Percentiles rank a stretch among this genome's conserved stretches.
phyloP scores from a whole-genome alignment of 2,888 invertebrate species.

The Macrophya alboannulata region DNA sequence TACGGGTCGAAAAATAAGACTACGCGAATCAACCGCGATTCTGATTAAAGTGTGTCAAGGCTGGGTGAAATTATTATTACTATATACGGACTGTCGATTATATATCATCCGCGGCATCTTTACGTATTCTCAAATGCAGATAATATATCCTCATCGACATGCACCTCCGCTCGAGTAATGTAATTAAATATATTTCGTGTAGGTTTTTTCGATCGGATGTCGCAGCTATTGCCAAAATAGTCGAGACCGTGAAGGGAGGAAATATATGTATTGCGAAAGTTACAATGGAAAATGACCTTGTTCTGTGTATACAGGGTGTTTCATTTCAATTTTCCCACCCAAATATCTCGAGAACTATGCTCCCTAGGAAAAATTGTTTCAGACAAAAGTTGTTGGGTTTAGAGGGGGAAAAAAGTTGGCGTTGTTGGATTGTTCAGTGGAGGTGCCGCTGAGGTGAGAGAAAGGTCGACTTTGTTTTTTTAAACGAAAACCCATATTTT shows the following conservation, averaged over 20 bases:
- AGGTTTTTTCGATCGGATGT: not conserved
- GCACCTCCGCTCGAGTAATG: not conserved
- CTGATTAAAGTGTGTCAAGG: slow-evolving; percentile 42
- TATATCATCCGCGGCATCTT: not conserved
- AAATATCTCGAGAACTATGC: no score
- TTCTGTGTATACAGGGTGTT: no score
- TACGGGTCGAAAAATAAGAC: not conserved
- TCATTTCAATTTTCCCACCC: no score
- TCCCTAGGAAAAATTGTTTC: no score
- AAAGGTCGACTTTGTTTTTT: no score
- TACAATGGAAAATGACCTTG: no score
- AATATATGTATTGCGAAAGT: no score
- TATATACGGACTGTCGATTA: not conserved
- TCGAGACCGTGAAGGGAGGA: not conserved
- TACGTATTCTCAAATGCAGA: not conserved
- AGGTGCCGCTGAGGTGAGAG: no score
- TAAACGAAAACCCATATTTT: no score
- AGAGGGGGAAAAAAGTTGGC: no score
- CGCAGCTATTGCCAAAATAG: not conserved
- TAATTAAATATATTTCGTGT: not conserved
- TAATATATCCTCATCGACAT: not conserved
- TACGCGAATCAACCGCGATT: not conserved
- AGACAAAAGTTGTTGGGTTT: no score
- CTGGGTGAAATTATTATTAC: not conserved
- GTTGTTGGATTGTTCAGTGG: no score